Base-by-base conservation (phyloP, 1,140 invertebrate species). In the Plutomurus gul region DNA sequence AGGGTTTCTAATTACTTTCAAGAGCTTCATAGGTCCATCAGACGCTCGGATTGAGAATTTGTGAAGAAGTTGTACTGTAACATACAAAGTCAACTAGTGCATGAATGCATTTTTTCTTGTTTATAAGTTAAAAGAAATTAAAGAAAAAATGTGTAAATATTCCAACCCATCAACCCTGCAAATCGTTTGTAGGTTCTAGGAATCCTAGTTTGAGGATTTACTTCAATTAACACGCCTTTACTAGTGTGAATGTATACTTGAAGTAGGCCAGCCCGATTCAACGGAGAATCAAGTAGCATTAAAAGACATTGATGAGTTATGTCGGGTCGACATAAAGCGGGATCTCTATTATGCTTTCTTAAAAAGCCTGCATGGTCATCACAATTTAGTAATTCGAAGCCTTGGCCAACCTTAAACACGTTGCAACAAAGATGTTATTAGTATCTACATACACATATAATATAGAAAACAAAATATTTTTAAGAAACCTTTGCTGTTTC, bases 1-100 rank as follows among this genome's bases (percentile, higher is more conserved):
- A 3, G 98, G 98, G 88, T 99, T 99, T 87, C 97, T 98, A 47
- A 99, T 98, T 6, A 99, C 95, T 90, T 97, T 98, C 56, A 99
- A 86, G 22, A 99, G 86, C 85, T 97, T 98, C 85, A 96, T 92
- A 1, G 93, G 91, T 1, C 92, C 92, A 86, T 98, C 95, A 20
- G 92, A 91, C 49, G 98, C 95, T 85, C 95, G 89, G 25, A 99
- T 95, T 78, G 91, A 92, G 85, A 97, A 93, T 88, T 98, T 98
- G 85, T 98, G 96, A 47, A 99, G 89, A 11, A 99, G 88, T 91
- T 99, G 97, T 47, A 99, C 97, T 97, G 88, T 93, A 88, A 87
- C 81, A 70, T 73, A 56, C 65, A 82, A 75, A 83, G 82, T 80
- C 30, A 79, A 81, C 11, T 3, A 51, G n/a, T 70, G 6, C 47